Evolutionary conservation across 2,797 vertebrate species (phyloP), one percentile per base, ranked within the genome.

Genomic region (Falco rusticolus): DNA sequence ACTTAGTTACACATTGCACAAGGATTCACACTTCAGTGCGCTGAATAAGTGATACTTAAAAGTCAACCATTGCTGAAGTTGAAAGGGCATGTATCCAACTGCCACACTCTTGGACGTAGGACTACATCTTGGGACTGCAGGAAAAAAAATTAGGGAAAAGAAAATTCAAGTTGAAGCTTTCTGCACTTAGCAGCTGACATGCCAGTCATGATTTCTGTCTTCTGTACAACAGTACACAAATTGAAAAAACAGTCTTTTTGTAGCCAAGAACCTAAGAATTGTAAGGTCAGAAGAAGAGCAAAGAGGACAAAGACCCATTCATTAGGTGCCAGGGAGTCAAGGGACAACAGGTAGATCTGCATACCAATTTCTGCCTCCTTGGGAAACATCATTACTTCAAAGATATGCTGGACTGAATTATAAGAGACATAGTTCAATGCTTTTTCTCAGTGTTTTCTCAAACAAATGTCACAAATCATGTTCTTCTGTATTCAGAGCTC

Each of bases 181-280:
- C 69, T 76, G 34, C 54, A 37, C 28, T 59, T 15, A 59, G 59
- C 29, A 81, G 31, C 59, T 90, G 51, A 65, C 48, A 33, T 18
- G 25, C 15, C 39, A 39, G 22, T 34, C 33, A 39, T 53, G 50
- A 87, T 66, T 87, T 72, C 72, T 69, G 11, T 34, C 87, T 78
- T 57, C 54, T 41, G 7, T 56, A 51, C 33, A 72, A 9, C 6
- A 12, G 37, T 2, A 14, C 7, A 10, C 0, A 0, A 61, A 81
- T 78, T 77, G 60, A 84, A 93, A 90, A 50, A 11, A 1, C 3
- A 4, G 17, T 34, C 33, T 14, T 83, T 66, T 26, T 13, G 9
- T 50, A 83, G 64, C 21, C 51, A 60, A 11, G 48, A 72, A 65
- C 84, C 79, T 57, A 66, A 15, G 48, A 77, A 28, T 5, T 89